Evolutionary conservation across 1,140 invertebrate species (phyloP).

Genomic region (Xylocopa sonorina): DNA sequence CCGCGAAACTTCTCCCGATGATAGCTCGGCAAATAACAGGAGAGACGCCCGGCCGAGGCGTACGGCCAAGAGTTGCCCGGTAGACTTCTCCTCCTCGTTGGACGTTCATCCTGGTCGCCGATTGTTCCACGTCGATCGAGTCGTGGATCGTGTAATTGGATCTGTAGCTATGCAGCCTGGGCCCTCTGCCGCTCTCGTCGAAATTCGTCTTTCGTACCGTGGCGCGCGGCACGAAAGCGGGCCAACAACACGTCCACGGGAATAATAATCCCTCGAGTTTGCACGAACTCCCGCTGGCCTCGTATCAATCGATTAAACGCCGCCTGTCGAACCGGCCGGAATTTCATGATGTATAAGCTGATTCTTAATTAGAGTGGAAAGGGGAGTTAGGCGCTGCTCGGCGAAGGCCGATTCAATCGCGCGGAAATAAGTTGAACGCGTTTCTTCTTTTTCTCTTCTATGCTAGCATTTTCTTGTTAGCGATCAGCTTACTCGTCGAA

Average conservation of each 20-base stretch:
- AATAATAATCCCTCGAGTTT: slow-evolving; percentile 7
- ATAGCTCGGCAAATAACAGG: slow-evolving; percentile 74
- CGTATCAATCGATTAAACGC: slow-evolving; percentile 3
- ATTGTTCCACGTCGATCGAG: slow-evolving; percentile 61
- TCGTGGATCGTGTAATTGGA: slow-evolving; percentile 61
- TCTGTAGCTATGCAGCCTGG: slow-evolving; percentile 14
- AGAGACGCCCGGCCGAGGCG: slow-evolving; percentile 62
- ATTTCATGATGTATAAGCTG: background rate
- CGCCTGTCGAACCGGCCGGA: background rate
- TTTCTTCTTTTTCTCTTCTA: no score
- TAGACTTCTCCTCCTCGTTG: slow-evolving; percentile 42
- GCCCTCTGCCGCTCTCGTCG: background rate
- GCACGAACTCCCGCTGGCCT: background rate
- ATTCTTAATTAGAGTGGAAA: slow-evolving; percentile 1
- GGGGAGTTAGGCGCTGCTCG: background rate
- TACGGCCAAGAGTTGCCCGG: slow-evolving; percentile 55
- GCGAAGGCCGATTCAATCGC: background rate
- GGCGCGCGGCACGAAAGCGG: background rate
- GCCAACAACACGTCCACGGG: slow-evolving; percentile 1
- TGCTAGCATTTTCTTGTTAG: no score
- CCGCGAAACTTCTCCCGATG: slow-evolving; percentile 66
- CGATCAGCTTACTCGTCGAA: no score
- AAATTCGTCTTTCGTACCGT: slow-evolving; percentile 34
- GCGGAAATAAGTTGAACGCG: background rate
- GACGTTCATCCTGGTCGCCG: slow-evolving; percentile 45